Evolutionary conservation across 2,888 invertebrate species (phyloP), one percentile per base, ranked within the genome.

Genomic region (Dendrolimus pini): DNA sequence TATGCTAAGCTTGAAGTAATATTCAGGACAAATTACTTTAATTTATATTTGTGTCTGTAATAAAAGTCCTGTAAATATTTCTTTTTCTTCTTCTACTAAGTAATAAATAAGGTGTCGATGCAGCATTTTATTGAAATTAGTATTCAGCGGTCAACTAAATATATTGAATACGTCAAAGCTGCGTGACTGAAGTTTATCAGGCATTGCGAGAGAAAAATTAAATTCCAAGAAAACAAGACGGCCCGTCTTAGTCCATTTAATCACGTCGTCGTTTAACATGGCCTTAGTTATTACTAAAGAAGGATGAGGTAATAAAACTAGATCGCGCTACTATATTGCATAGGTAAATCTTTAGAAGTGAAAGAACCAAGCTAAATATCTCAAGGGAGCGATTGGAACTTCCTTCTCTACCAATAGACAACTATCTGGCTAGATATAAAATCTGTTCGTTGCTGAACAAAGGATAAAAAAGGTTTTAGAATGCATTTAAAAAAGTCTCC

Each of bases 161-260:
- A 74, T 76, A 82, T 76, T 75, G 73, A 79, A 78, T 74, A 75
- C 73, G 73, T 72, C 70, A 68, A 74, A 73, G 69, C 71, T 70
- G 41, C 61, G 61, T 63, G 65, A 69, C 60, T 54, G 67, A 66
- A 63, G 68, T 69, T 69, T 68, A 78, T 74, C 69, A 62, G 71
- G 77, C 71, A 73, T 75, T 70, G 69, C 66, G 63, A 61, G 69
- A 68, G 73, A 84, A 85, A 84, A 85, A 85, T 85, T 79, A 82
- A 85, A 85, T 85, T 83, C 84, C 82, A 73, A 63, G 72, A 65
- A 68, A 66, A 66, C 65, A 62, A 63, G 67, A 60, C 61, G 65
- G 59, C 62, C 63, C 60, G 68, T 2, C 30, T 30, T 30, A 30
- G 30, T 30, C 12, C 73, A 68, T 67, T 73, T 71, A 66, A 64